Conservation (phyloP, 2,888 invertebrate species). For the Chymomyza fuscimana region DNA sequence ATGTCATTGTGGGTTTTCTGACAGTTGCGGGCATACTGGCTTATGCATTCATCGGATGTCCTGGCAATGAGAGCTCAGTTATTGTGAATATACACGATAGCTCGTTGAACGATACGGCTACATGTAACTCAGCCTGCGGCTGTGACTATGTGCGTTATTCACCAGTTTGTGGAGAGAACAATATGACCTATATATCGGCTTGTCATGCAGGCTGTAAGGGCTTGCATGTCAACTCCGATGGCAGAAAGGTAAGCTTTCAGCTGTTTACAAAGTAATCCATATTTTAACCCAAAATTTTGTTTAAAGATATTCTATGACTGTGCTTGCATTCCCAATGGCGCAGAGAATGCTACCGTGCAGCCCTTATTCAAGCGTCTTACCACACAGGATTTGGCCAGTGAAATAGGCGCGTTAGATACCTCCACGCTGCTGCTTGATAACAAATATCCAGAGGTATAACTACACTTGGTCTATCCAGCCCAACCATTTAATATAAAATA, state of each 20-base stretch:
- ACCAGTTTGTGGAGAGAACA: constrained; percentile 85
- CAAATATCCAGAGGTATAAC: background rate
- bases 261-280: background rate
- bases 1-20: constrained; percentile 84
- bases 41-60: constrained; percentile 85
- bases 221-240: constrained; percentile 77
- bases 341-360: constrained; percentile 33
- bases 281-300: background rate
- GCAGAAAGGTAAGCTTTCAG: constrained; percentile 77
- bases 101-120: constrained; percentile 54
- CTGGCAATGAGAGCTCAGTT: constrained; percentile 82
- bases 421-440: background rate
- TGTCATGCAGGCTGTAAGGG: constrained; percentile 88
- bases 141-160: constrained; percentile 87
- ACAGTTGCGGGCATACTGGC: constrained; percentile 84
- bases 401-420: constrained; percentile 34
- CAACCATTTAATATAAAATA: background rate
- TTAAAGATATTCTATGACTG: constrained; percentile 75
- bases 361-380: constrained; percentile 69
- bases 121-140: constrained; percentile 84
- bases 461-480: background rate
- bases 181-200: constrained; percentile 87
- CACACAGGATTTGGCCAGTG: constrained; percentile 46
- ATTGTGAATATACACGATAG: constrained; percentile 76
- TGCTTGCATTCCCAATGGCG: constrained; percentile 68